Evolutionary conservation across 2,797 vertebrate genomes (phyloP).

Genomic region (Limnodromus scolopaceus): DNA sequence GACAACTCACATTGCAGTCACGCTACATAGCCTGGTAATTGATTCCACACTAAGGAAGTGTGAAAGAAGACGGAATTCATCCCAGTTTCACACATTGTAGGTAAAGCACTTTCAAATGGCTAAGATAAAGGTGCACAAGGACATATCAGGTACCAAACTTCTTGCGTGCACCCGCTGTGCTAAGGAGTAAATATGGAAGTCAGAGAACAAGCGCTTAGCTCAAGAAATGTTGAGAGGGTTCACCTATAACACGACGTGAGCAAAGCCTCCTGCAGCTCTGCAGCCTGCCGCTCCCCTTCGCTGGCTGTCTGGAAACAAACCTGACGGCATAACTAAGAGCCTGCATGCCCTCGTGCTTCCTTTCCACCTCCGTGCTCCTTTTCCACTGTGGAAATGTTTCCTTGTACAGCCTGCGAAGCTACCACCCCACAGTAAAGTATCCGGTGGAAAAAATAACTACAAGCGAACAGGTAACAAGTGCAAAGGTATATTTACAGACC

Average conservation of each 20-base stretch:
- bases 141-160: not conserved
- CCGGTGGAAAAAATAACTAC: not conserved
- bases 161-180: rapidly evolving
- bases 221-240: not conserved
- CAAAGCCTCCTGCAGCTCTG: rapidly evolving
- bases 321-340: not conserved
- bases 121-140: not conserved
- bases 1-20: not conserved
- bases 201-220: not conserved
- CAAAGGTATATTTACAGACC: not conserved
- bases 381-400: not conserved
- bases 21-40: not conserved
- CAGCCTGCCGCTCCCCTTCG: not conserved
- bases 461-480: not conserved
- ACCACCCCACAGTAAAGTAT: not conserved
- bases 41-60: not conserved
- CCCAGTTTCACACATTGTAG: not conserved
- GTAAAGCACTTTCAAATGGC: not conserved
- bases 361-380: not conserved
- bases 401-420: not conserved
- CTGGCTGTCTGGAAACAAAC: not conserved
- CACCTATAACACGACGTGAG: rapidly evolving
- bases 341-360: not conserved
- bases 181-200: rapidly evolving
- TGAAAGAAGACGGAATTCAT: not conserved